Conservation (phyloP, 1,140 invertebrate genomes). For the Chymomyza costata region DNA sequence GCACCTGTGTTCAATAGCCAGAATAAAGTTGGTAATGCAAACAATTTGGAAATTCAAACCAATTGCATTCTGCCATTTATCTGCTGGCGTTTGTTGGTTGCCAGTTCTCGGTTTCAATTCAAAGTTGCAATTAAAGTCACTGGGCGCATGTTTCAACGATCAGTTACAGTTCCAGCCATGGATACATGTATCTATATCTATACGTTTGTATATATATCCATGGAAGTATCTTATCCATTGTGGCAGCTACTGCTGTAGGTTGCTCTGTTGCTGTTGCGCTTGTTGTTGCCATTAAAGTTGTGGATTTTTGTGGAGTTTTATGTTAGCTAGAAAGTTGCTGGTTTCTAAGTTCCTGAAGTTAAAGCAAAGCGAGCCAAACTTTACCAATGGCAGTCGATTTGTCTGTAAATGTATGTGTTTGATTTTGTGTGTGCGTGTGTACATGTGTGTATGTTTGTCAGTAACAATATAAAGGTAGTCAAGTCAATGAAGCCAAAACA, state of each 20-base stretch:
- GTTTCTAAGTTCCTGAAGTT: slow-evolving; percentile 31
- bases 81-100: too few species aligned
- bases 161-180: too few species aligned
- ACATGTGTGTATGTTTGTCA: slow-evolving; percentile 3
- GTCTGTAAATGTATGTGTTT: slow-evolving; percentile 17
- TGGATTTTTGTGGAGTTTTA: slow-evolving; percentile 32
- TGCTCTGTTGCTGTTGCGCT: slow-evolving; percentile 29
- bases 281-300: slow-evolving; percentile 14
- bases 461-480: slow-evolving; percentile 28
- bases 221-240: too few species aligned
- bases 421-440: slow-evolving; percentile 1
- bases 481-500: slow-evolving; percentile 72
- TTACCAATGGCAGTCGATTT: slow-evolving; percentile 63
- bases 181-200: too few species aligned
- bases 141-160: too few species aligned
- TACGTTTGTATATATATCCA: too few species aligned
- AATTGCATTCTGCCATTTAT: slow-evolving; percentile 39
- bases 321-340: slow-evolving; percentile 38
- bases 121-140: slow-evolving; percentile 62
- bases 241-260: slow-evolving; percentile 15
- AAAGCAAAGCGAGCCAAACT: slow-evolving; percentile 44
- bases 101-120: slow-evolving; percentile 49
- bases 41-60: too few species aligned
- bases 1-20: too few species aligned
- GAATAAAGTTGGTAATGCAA: too few species aligned